A percentile compares a stretch with the other conserved stretches of the same genome.
Evolutionary conservation across 2,888 invertebrate genomes (phyloP).

Genomic region (Notodonta ziczac): DNA sequence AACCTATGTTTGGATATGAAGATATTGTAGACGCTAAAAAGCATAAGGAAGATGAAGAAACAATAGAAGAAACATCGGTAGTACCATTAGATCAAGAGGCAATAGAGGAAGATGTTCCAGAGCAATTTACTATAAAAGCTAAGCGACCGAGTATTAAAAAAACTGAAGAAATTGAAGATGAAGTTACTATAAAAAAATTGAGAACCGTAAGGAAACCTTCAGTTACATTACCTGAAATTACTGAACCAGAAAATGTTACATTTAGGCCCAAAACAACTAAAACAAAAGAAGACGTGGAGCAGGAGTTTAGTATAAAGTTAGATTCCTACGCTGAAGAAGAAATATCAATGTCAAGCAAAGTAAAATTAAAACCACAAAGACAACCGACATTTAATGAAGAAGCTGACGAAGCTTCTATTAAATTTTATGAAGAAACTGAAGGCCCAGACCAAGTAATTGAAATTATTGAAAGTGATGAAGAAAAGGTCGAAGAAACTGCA

Average conservation of each 20-base stretch:
- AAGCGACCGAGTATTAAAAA: slow-evolving; percentile 73
- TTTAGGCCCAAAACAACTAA: slow-evolving; percentile 90
- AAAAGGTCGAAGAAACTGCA: slow-evolving; percentile 67
- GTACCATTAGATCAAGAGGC: slow-evolving; percentile 46
- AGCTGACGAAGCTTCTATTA: slow-evolving; percentile 90
- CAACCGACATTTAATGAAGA: slow-evolving; percentile 91
- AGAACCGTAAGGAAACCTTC: slow-evolving; percentile 87
- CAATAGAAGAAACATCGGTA: slow-evolving; percentile 9
- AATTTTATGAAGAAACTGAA: slow-evolving; percentile 81
- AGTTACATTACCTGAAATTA: slow-evolving; percentile 88
- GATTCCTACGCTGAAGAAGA: slow-evolving; percentile 95
- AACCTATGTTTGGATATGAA: slow-evolving; percentile 79
- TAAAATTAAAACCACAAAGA: slow-evolving; percentile 90
- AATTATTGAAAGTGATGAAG: slow-evolving; percentile 75
- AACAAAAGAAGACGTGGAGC: slow-evolving; percentile 94
- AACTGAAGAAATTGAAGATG: slow-evolving; percentile 82
- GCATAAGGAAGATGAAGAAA: slow-evolving; percentile 42
- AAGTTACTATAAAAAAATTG: slow-evolving; percentile 90
- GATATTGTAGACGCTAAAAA: slow-evolving; percentile 70
- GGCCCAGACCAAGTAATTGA: slow-evolving; percentile 68
- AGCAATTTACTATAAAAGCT: slow-evolving; percentile 72
- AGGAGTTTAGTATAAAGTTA: slow-evolving; percentile 94
- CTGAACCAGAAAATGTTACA: slow-evolving; percentile 91
- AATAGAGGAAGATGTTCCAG: slow-evolving; percentile 61
- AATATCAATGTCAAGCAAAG: slow-evolving; percentile 93